These are phyloP conservation scores for Anoplopoma fimbria DNA, from an alignment of 2,113 vertebrate species.

Conservation along the genomic window DNA sequence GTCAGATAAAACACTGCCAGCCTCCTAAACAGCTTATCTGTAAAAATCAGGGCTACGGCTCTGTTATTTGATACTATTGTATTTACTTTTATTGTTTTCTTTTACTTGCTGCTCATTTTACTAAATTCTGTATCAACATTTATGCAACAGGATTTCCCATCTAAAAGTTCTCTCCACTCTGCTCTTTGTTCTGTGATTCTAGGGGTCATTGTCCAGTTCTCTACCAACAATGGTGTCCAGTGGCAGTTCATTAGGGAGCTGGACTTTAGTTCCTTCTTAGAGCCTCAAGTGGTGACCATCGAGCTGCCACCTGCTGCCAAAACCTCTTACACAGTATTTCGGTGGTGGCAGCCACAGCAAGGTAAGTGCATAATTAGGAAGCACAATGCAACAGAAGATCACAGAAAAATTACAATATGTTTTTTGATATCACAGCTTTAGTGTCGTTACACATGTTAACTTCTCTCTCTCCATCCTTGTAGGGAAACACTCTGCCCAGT, in stretches of 20 bases:
- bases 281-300: slow-evolving; percentile 95
- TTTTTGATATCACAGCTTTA: not conserved
- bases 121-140: not conserved
- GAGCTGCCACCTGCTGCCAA: slow-evolving; percentile 93
- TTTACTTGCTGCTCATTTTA: not conserved
- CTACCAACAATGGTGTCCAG: slow-evolving; percentile 93
- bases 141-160: not conserved
- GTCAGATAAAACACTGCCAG: slow-evolving; percentile 44
- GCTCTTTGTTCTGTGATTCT: slow-evolving; percentile 10
- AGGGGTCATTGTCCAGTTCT: slow-evolving; percentile 97
- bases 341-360: slow-evolving; percentile 98
- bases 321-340: slow-evolving; percentile 91
- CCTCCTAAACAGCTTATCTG: slow-evolving; percentile 13
- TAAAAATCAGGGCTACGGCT: not conserved
- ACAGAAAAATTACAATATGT: not conserved
- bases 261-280: slow-evolving; percentile 94
- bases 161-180: not conserved
- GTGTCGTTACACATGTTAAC: not conserved
- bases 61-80: not conserved
- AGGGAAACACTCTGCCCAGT: slow-evolving; percentile 97
- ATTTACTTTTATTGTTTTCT: not conserved
- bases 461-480: not conserved
- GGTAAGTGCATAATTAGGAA: slow-evolving; percentile 76
- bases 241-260: slow-evolving; percentile 94
- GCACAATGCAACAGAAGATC: not conserved